These are phyloP conservation scores for Arctocebus calabarensis DNA, from an alignment of 2,797 vertebrate species.

Conservation along the genomic window DNA sequence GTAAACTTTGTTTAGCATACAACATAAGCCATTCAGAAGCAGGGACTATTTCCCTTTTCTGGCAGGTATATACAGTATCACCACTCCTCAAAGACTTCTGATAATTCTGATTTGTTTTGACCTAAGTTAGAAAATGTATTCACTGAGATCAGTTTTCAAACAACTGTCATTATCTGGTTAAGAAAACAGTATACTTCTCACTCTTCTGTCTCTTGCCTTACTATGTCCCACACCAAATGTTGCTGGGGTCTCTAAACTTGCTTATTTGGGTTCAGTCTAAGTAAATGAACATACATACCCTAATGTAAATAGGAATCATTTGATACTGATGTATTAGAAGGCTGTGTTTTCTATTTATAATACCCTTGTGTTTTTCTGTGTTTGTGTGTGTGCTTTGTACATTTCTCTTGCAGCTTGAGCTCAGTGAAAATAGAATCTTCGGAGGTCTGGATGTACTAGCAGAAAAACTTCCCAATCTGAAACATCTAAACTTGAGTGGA, in stretches of 20 bases:
- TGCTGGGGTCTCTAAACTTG: constrained; percentile 18
- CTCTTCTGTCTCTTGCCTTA: background rate
- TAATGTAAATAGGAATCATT: constrained; percentile 12
- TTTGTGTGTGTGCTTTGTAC: constrained; percentile 8
- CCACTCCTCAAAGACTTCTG: constrained; percentile 57
- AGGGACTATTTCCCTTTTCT: constrained; percentile 4
- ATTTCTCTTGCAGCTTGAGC: constrained; percentile 92
- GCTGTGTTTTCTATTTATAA: background rate
- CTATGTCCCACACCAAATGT: background rate
- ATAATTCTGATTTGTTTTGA: constrained; percentile 64
- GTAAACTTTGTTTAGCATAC: background rate
- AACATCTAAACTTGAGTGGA: constrained; percentile 96
- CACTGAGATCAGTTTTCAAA: background rate
- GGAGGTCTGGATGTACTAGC: constrained; percentile 95
- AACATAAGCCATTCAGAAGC: constrained; percentile 47
- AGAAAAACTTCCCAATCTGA: constrained; percentile 96
- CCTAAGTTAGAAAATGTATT: constrained; percentile 58
- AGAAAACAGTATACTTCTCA: constrained; percentile 31
- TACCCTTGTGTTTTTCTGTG: constrained; percentile 8
- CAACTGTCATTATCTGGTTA: constrained; percentile 49
- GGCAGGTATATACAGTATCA: constrained; percentile 11
- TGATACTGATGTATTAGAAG: constrained; percentile 7
- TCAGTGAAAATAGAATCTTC: constrained; percentile 97
- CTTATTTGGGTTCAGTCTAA: background rate
- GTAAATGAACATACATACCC: background rate